Evolutionary conservation across 2,888 invertebrate species (phyloP).

Genomic region (Meganola albula): DNA sequence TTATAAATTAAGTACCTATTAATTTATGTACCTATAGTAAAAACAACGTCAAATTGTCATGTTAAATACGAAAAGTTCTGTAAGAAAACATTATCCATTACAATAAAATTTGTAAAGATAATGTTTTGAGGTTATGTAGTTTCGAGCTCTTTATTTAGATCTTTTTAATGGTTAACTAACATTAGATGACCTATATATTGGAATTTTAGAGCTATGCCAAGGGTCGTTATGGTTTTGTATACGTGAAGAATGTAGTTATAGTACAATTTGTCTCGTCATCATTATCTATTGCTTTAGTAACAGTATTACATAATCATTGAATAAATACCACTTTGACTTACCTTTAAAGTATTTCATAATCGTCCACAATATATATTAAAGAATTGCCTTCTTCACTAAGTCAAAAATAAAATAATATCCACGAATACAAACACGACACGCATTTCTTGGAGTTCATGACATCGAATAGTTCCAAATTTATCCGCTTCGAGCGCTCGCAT

Average conservation of each 20-base stretch:
- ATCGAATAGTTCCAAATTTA: slow-evolving; percentile 41
- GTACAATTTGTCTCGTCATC: slow-evolving; percentile 44
- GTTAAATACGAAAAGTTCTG: too few relatives aligned
- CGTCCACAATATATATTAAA: slow-evolving; percentile 25
- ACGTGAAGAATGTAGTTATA: too few relatives aligned
- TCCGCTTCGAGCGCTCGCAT: slow-evolving; percentile 38
- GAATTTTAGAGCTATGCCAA: too few relatives aligned
- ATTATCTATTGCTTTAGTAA: slow-evolving; percentile 25
- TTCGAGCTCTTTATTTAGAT: too few relatives aligned
- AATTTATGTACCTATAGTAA: too few relatives aligned
- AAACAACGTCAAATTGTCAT: too few relatives aligned
- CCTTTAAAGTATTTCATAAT: slow-evolving; percentile 38
- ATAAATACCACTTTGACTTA: slow-evolving; percentile 38
- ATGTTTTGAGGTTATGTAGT: slow-evolving; percentile 27
- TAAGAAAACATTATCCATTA: slow-evolving; percentile 11
- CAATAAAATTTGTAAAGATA: slow-evolving; percentile 19
- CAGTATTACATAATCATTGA: slow-evolving; percentile 56
- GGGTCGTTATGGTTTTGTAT: too few relatives aligned
- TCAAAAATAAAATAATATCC: slow-evolving; percentile 35
- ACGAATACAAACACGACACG: slow-evolving; percentile 54
- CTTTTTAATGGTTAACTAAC: too few relatives aligned
- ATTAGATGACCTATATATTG: too few relatives aligned
- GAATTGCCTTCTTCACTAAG: slow-evolving; percentile 27
- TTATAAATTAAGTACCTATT: too few relatives aligned
- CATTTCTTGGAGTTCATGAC: slow-evolving; percentile 46